These are phyloP conservation scores for Carduelis carduelis DNA, from an alignment of 2,797 vertebrate species.

Conservation along the genomic window DNA sequence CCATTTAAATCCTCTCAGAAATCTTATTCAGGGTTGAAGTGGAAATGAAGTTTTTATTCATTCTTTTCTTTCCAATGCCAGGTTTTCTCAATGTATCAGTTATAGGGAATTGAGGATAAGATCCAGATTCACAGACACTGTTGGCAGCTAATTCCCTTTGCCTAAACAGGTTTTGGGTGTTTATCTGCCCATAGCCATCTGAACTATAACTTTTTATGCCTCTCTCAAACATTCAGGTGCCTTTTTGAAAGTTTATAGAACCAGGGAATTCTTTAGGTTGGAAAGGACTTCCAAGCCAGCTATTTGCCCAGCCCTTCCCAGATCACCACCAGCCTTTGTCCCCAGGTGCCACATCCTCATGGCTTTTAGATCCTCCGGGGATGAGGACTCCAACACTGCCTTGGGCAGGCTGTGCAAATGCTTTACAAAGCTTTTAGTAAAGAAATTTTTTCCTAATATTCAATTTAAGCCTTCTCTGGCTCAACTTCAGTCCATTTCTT, in stretches of 20 bases:
- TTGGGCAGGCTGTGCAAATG: not conserved
- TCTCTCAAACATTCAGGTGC: not conserved
- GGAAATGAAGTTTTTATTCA: not conserved
- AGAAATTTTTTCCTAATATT: not conserved
- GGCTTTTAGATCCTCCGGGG: not conserved
- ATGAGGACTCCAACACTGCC: too few species aligned
- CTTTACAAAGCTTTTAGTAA: not conserved
- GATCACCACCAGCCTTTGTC: too few species aligned
- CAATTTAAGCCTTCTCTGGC: not conserved
- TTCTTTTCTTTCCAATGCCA: not conserved
- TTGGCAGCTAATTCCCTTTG: not conserved
- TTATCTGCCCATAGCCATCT: not conserved
- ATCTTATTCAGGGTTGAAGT: not conserved
- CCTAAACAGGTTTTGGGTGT: fast-evolving
- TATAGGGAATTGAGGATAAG: not conserved
- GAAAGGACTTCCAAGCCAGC: not conserved
- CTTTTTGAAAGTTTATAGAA: not conserved
- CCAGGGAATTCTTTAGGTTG: fast-evolving
- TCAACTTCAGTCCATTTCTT: too few species aligned
- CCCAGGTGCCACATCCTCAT: fast-evolving
- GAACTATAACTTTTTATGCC: fast-evolving
- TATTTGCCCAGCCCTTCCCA: not conserved
- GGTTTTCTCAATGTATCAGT: not conserved
- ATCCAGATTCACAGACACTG: not conserved
- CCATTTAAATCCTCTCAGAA: not conserved